A percentile compares a stretch with the other conserved stretches of the same genome.
Conservation (phyloP, 53 echinoderm and acorn worm genomes). For the Pentamera pediparva region DNA sequence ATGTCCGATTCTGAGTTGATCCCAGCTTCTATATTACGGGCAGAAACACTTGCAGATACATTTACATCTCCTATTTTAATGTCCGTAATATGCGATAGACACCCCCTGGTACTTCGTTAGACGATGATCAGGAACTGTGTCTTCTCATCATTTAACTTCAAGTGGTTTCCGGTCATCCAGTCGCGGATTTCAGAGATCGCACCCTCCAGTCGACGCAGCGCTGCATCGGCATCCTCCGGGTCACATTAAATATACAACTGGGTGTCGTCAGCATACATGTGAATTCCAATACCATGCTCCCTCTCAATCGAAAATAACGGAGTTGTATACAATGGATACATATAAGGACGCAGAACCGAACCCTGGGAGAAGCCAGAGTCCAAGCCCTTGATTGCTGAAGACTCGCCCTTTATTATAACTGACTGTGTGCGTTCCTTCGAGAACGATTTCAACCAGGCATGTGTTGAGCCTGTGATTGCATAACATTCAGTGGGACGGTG, state of each 20-base stretch:
- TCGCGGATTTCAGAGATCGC: too few relatives aligned
- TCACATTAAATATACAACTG: background rate
- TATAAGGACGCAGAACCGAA: background rate
- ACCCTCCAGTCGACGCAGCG: too few relatives aligned
- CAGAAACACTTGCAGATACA: too few relatives aligned
- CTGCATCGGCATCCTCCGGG: too few relatives aligned
- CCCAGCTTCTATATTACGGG: too few relatives aligned
- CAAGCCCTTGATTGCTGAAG: background rate
- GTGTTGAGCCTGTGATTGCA: slow-evolving; percentile 2
- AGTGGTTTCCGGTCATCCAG: too few relatives aligned
- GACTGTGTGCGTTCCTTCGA: background rate
- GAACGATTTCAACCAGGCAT: background rate
- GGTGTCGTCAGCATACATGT: slow-evolving; percentile 16
- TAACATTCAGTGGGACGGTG: background rate
- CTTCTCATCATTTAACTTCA: too few relatives aligned
- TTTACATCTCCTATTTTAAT: too few relatives aligned
- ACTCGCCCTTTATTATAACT: background rate
- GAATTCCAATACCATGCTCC: background rate
- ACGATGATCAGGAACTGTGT: background rate
- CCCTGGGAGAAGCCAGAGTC: background rate
- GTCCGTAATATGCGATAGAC: too few relatives aligned
- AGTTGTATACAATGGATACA: slow-evolving; percentile 1
- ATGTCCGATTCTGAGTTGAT: too few relatives aligned
- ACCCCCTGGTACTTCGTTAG: background rate
- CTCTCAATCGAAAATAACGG: background rate